Base-by-base conservation (phyloP, 2,113 vertebrate species). In the Rhadina sibilatrix region DNA sequence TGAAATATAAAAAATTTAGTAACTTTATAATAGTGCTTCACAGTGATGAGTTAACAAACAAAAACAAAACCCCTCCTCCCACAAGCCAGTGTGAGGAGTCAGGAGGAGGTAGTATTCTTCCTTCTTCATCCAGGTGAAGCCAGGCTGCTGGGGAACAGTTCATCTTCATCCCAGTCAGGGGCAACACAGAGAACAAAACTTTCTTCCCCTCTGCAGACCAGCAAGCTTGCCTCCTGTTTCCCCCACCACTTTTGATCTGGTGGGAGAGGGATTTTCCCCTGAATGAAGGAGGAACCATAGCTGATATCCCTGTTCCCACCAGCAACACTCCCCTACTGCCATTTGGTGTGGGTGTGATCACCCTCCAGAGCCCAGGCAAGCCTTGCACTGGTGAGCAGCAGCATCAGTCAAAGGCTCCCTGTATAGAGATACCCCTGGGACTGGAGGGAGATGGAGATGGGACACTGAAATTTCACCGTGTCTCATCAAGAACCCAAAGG, bases 401-500 rank as follows among this genome's bases (percentile, higher is more conserved):
- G 71, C 44, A 40, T 6, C 35, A 50, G 44, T 3, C 70, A 86
- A 25, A 72, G 21, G 44, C 59, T 20, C 54, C 28, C 47, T 44
- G 4, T 1, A 4, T 1, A 16, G 1, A 61, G 31, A 27, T 1
- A 46, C 5, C 33, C 33, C 4, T 15, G 31, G 25, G 2, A 21
- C 3, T 49, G 21, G 3, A 23, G 18, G 10, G 10, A 44, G 27
- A 24, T 4, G 11, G 52, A 27, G 40, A 68, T 3, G 5, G 17
- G 13, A 3, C 9, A 56, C 24, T 30, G 27, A 44, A 81, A 81
- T 9, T 12, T 44, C 22, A 21, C 37, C 10, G 4, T 6, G 6
- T 9, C 72, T 46, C 50, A 50, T 23, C 49, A 53, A 54, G 53
- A 60, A 53, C 19, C n/a, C 37, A 33, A 1, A 44, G 25, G 20